Evolutionary conservation across 2,888 invertebrate species (phyloP).

Genomic region (Netelia fuscicornis): DNA sequence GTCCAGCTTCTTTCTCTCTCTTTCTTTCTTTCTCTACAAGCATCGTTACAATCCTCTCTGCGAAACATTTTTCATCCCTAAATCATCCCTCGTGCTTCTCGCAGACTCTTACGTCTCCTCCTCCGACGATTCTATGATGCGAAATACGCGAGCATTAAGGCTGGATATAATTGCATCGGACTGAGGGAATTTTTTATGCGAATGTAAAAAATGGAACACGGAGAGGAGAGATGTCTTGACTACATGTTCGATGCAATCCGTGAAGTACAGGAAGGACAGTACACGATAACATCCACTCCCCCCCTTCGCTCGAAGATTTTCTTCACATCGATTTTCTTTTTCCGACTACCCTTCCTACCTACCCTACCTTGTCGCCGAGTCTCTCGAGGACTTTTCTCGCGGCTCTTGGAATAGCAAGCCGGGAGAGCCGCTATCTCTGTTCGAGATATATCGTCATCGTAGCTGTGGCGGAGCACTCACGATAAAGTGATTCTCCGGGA

Average conservation of each 20-base stretch:
- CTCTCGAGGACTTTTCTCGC: constrained; percentile 31
- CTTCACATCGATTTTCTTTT: constrained; percentile 11
- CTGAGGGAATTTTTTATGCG: not conserved
- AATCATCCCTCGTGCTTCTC: constrained; percentile 18
- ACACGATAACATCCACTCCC: not conserved
- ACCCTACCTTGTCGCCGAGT: not conserved
- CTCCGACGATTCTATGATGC: not conserved
- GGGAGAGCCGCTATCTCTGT: constrained; percentile 19
- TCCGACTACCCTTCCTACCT: not conserved
- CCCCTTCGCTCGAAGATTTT: constrained; percentile 19
- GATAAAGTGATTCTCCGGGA: constrained; percentile 58
- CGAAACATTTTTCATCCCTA: constrained; percentile 46
- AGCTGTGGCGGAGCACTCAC: constrained; percentile 46
- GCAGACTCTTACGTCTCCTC: not conserved
- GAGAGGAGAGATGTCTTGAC: too few relatives aligned
- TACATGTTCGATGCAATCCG: too few relatives aligned
- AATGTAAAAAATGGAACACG: too few relatives aligned
- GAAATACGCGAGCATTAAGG: not conserved
- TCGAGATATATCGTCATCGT: constrained; percentile 46
- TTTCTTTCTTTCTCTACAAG: constrained; percentile 2
- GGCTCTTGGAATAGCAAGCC: constrained; percentile 27
- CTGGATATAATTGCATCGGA: not conserved
- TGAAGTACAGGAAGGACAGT: too few relatives aligned
- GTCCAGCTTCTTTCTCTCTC: not conserved
- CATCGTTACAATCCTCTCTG: constrained; percentile 21